Conservation (phyloP, 1,140 invertebrate species). For the Lepidotrigona ventralis region DNA sequence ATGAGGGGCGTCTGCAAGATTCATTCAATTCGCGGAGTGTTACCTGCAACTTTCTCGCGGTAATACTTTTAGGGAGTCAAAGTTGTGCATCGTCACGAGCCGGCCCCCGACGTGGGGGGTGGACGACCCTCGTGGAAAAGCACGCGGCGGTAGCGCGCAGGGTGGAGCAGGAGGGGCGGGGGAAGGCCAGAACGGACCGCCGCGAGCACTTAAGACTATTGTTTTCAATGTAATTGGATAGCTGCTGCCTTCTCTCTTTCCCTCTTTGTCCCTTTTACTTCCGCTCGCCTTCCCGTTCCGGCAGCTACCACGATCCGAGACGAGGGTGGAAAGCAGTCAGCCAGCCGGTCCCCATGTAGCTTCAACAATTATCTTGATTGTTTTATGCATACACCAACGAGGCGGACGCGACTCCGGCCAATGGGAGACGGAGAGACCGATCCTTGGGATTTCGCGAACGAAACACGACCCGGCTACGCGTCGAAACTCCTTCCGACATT, state of each 20-base stretch:
- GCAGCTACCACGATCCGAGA: conserved; percentile 58
- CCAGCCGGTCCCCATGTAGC: conserved; percentile 72
- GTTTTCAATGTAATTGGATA: conserved; percentile 82
- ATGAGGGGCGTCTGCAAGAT: conserved; percentile 12
- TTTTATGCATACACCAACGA: conserved; percentile 78
- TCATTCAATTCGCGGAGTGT: conserved; percentile 42
- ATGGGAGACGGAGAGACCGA: not conserved
- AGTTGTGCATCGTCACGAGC: conserved; percentile 55
- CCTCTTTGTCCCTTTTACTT: conserved; percentile 50
- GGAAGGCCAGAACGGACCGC: conserved; percentile 64
- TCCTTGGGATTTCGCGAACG: conserved; percentile 13
- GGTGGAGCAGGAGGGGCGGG: conserved; percentile 23
- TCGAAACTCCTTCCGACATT: not conserved
- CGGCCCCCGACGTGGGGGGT: conserved; percentile 13
- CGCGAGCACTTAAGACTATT: conserved; percentile 79
- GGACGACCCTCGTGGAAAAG: conserved; percentile 55
- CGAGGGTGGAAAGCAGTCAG: conserved; percentile 62
- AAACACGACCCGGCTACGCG: conserved; percentile 31
- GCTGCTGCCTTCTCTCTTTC: conserved; percentile 70
- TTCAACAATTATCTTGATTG: conserved; percentile 81
- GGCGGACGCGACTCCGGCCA: conserved; percentile 14
- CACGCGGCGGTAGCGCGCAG: conserved; percentile 21
- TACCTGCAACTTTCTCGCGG: conserved; percentile 50
- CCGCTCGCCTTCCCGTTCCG: conserved; percentile 52
- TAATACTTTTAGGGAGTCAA: conserved; percentile 62